phyloP scores from a whole-genome alignment of 2,888 invertebrate genomes.

The Dastarcus helophoroides region DNA sequence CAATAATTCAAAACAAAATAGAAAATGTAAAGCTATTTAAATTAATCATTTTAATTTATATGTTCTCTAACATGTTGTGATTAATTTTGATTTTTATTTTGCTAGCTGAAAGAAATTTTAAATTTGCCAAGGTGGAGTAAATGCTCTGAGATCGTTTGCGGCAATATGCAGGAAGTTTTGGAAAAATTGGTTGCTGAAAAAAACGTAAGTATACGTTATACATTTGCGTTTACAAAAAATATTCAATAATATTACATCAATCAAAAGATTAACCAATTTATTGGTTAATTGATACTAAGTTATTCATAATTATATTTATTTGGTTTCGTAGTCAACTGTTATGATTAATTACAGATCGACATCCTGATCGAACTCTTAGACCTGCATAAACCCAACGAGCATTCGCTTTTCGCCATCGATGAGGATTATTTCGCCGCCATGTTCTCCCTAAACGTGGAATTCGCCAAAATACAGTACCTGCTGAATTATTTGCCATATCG shows the following conservation, averaged over 20 bases:
- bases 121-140: conserved; percentile 48
- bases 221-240: too few relatives aligned
- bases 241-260: too few relatives aligned
- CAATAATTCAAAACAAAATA: too few relatives aligned
- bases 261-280: too few relatives aligned
- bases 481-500: conserved; percentile 46
- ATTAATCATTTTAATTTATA: too few relatives aligned
- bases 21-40: too few relatives aligned
- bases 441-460: conserved; percentile 45
- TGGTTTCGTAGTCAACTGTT: neutral
- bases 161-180: conserved; percentile 7
- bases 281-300: conserved; percentile 19
- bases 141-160: conserved; percentile 36
- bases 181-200: conserved; percentile 5
- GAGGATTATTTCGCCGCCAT: conserved; percentile 46
- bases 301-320: conserved; percentile 26
- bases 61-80: too few relatives aligned
- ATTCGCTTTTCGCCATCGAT: conserved; percentile 40
- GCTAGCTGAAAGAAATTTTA: conserved; percentile 45
- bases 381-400: conserved; percentile 46
- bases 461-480: conserved; percentile 41
- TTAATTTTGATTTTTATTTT: conserved; percentile 13
- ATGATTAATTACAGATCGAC: conserved; percentile 40
- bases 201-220: conserved; percentile 7
- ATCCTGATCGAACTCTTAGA: conserved; percentile 60